Evolutionary conservation across 2,113 vertebrate species (phyloP), one percentile per base, ranked within the genome.

Genomic region (Poeciliopsis turrubarensis): DNA sequence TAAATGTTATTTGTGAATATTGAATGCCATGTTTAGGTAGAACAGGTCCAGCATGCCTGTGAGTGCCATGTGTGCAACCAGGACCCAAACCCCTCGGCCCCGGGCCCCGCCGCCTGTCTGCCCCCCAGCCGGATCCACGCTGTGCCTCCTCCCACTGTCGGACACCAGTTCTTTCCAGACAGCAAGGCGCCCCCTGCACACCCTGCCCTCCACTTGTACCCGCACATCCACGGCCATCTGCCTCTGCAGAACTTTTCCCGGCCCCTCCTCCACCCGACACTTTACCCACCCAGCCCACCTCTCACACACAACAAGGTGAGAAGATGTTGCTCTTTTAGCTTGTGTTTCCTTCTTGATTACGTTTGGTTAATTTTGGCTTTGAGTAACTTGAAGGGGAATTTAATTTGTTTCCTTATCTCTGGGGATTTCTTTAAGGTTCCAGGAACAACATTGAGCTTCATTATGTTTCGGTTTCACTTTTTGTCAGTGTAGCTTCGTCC

Each of bases 41-140:
- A 97, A 65, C 95, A 94, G 90, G 90, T 95, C 78, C 92, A 95
- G 73, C 96, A 96, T 79, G 93, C 95, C 78, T 99, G 98, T 76
- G 98, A 98, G 89, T 99, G 98, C 91, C 97, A 99, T 0, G 96
- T 97, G 77, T 99, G 98, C 91, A 98, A 96, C 90, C 98, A 99
- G 84, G 97, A 97, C 93, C 92, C 94, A 73, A 91, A 93, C 79
- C 95, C 96, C 89, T 93, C 95, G 71, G 92, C 95, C 68, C 94
- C 95, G 77, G 90, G 95, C 66, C 93, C 95, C 0, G 85, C 95
- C 17, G 90, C 95, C 14, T 95, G 95, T 47, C 93, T 96, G 77
- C 94, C 96, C 29, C 87, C 96, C 1, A 94, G 94, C 69, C 95
- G 95, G 57, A 93, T 97, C 73, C 96, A 97, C 81, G 82, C 94